Evolutionary conservation across 2,113 vertebrate species (phyloP).

Genomic region (Urocitellus parryii): DNA sequence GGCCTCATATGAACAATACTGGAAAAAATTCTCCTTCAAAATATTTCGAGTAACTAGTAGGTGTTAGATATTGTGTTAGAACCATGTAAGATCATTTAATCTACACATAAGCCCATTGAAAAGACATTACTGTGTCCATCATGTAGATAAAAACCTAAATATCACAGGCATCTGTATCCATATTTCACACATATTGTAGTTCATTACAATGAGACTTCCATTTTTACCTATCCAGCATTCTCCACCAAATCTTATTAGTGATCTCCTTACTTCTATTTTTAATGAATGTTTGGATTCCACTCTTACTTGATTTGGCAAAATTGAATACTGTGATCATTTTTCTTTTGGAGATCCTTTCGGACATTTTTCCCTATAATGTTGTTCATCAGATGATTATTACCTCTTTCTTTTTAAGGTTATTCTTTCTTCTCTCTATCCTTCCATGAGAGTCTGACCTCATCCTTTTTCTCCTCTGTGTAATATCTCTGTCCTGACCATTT

Average conservation of each 20-base stretch:
- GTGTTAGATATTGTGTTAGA: not conserved
- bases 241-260: not conserved
- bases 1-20: not conserved
- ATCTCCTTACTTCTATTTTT: not conserved
- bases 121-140: not conserved
- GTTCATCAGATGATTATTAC: not conserved
- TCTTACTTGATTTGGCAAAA: not conserved
- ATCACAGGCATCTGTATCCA: not conserved
- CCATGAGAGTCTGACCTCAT: not conserved
- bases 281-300: not conserved
- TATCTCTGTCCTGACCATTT: not conserved
- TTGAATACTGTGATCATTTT: not conserved
- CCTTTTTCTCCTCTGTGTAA: not conserved
- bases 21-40: not conserved
- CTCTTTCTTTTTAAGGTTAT: not conserved
- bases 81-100: not conserved
- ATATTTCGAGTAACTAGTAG: not conserved
- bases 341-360: not conserved
- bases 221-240: conserved; percentile 2
- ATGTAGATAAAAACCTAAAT: not conserved
- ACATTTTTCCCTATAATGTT: not conserved
- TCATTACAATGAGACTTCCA: not conserved
- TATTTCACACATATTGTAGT: not conserved
- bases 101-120: not conserved
- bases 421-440: not conserved